Conservation (phyloP, 2,797 vertebrate genomes). For the Myotis pilosus region DNA sequence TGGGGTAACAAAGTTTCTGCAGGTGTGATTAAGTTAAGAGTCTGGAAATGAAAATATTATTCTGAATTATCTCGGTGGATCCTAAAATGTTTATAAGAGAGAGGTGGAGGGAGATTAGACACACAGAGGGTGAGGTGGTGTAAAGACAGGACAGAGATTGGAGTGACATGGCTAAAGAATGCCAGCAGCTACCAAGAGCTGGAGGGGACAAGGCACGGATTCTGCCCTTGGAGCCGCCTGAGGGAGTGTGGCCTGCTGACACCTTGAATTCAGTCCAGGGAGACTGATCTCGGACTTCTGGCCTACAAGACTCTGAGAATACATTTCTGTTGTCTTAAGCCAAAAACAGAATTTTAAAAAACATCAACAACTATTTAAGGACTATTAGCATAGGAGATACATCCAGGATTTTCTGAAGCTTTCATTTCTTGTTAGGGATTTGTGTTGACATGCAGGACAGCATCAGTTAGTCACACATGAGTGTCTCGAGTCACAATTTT, state of each 20-base stretch:
- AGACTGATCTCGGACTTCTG: background rate
- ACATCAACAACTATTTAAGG: background rate
- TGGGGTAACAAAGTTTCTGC: background rate
- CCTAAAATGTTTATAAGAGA: background rate
- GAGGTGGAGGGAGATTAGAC: background rate
- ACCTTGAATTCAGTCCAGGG: background rate
- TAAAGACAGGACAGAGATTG: background rate
- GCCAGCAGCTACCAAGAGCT: background rate
- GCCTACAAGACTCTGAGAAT: background rate
- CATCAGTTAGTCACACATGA: background rate
- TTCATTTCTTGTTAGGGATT: background rate
- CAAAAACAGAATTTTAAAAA: background rate
- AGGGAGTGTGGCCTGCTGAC: background rate
- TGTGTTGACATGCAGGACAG: background rate
- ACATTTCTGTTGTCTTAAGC: background rate
- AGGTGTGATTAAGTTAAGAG: background rate
- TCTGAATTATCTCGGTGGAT: background rate
- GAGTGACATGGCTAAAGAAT: background rate
- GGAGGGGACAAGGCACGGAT: background rate
- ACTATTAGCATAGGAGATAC: background rate
- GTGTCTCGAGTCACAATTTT: background rate
- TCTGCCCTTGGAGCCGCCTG: background rate
- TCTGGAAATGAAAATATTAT: background rate
- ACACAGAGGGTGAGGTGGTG: background rate
- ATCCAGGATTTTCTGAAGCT: conserved; percentile 17